These are phyloP conservation scores for Mixornis gularis DNA, from an alignment of 2,113 vertebrate species.

Conservation along the genomic window DNA sequence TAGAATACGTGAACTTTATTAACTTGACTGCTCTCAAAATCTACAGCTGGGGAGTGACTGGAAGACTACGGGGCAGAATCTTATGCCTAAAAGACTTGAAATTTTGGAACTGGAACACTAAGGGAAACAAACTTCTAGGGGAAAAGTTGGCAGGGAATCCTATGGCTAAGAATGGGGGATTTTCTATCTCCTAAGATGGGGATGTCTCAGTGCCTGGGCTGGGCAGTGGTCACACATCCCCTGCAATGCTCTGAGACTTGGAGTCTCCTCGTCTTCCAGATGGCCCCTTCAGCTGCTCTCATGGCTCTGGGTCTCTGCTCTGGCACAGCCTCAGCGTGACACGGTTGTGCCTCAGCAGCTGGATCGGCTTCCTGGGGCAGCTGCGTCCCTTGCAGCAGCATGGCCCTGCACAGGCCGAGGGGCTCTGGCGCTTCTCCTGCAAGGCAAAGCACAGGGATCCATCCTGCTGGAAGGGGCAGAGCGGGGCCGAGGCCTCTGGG, in stretches of 20 bases:
- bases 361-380: neutral
- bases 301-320: too few relatives aligned
- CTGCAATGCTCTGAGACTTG: neutral
- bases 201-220: fast-evolving
- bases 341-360: neutral
- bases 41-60: too few relatives aligned
- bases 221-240: neutral
- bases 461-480: neutral
- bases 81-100: neutral
- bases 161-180: fast-evolving
- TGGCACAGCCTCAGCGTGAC: too few relatives aligned
- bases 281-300: neutral
- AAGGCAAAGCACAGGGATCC: neutral
- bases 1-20: fast-evolving
- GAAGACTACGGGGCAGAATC: fast-evolving
- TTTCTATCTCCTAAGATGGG: neutral
- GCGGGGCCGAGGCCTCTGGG: fast-evolving
- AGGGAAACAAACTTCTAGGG: too few relatives aligned
- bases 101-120: neutral
- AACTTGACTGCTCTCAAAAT: neutral
- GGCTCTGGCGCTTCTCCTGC: neutral
- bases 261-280: too few relatives aligned
- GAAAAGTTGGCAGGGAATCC: too few relatives aligned
- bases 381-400: fast-evolving
- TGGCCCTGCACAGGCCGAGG: fast-evolving